Base-by-base conservation (phyloP, 2,888 invertebrate species). In the Mythimna albipuncta region DNA sequence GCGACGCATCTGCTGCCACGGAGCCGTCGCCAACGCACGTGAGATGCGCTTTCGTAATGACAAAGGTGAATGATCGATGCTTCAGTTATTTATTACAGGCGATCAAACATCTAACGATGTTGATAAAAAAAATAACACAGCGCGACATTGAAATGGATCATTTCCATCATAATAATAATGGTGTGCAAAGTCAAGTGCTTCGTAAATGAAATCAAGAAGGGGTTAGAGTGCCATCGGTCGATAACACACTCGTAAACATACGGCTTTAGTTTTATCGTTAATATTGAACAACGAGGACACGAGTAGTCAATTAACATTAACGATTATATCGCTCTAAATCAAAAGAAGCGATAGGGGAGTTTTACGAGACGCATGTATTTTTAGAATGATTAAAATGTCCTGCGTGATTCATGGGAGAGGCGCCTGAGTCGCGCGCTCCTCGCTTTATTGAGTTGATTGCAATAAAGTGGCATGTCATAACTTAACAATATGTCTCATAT, bases 41-140 rank as follows among this genome's bases (percentile, higher is more conserved):
- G 87, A 86, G 88, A 86, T 87, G 86, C 88, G 87, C 91, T 93
- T 91, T 93, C 91, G 90, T 93, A 93, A 93, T 87, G 89, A 85
- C 89, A 89, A 89, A 94, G 95, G 94, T 95, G 94, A 95, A 95
- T 89, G 95, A 93, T 94, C 95, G 90, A 92, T 90, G 89, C 85
- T 81, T 87, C 88, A 82, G 87, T 87, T 79, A 88, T 81, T 88
- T 91, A 87, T 86, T 89, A 84, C 85, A 79, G 69, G 64, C 21
- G 57, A 75, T 69, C 38, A 59, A 73, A 71, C 38, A 64, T 72
- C 54, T 7, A 6, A 61, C 10, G 4, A 38, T 67, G 69, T 38
- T 44, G 11, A 61, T 62, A 50, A 16, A 50, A 55, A 61, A 6
- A 47, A 64, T 69, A 69, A 9, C 38, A 66, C 44, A 41, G 16